Base-by-base conservation (phyloP, 2,888 invertebrate genomes). In the Lottia gigantea region DNA sequence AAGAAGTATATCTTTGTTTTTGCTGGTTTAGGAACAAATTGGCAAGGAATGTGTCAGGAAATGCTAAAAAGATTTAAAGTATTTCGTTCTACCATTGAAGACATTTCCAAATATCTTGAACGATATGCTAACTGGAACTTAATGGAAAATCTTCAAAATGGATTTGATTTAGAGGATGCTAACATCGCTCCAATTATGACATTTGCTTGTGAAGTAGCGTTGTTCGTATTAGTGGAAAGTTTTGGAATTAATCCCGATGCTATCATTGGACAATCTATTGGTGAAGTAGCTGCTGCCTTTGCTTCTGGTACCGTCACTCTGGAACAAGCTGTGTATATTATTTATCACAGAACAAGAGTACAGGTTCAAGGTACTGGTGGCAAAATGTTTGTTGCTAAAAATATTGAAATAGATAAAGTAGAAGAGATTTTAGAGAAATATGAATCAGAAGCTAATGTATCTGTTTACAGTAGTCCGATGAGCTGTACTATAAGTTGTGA, bases 231-330 rank as follows among this genome's bases (percentile, higher is more conserved):
- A n/a, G 80, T 79, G 80, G 68, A 69, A 62, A 45, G 71, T 16
- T 74, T 71, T 12, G 81, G 82, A 6, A 61, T 82, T n/a, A 2
- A n/a, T 15, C 75, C 79, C 6, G 70, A 71, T 62, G 68, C 63
- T 46, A 71, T 81, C 15, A 61, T 82, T n/a, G 82, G 82, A n/a
- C 81, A 81, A 67, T 80, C 80, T 2, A 73, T 80, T 12, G 82
- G 82, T 4, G 82, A 82, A 61, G 80, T 82, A 11, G 78, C 81
- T n/a, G 82, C 80, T 6, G 78, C 80, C 0, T 77, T 77, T 70
- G 75, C 74, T 25, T 65, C 78, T 11, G 78, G 79, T 7, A 64
- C 67, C 23, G 47, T 82, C 8, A 63, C 71, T 31, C 66, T 81
- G 1, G 67, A 73, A n/a, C 70, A 73, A 23, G 79, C 82, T 16